These are phyloP conservation scores for Teleogryllus oceanicus DNA, from an alignment of 2,888 invertebrate species.

Conservation along the genomic window DNA sequence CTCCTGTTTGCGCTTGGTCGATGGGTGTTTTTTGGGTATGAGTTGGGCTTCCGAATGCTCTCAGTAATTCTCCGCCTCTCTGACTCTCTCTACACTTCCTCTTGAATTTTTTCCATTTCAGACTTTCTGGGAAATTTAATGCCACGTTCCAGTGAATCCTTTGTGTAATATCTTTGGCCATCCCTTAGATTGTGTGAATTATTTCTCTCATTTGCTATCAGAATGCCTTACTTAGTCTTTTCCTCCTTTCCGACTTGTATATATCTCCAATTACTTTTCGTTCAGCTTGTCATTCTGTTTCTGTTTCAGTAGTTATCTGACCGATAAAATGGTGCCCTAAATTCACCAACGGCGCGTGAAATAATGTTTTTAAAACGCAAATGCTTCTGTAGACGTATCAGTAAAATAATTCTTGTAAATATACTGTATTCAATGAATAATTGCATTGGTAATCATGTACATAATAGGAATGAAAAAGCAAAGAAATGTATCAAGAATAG, in stretches of 20 bases:
- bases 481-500: background rate
- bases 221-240: background rate
- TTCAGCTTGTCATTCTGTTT: no score
- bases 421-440: background rate
- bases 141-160: background rate
- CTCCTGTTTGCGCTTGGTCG: background rate
- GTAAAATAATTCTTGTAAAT: background rate
- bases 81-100: background rate
- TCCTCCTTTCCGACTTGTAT: background rate
- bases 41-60: background rate
- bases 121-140: conserved; percentile 7
- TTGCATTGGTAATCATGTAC: conserved; percentile 4
- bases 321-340: no score
- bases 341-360: no score
- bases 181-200: background rate
- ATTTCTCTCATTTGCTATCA: background rate
- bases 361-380: no score
- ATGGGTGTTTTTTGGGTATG: background rate
- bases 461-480: background rate
- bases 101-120: conserved; percentile 2
- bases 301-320: no score
- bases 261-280: no score
- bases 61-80: background rate
- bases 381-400: background rate
- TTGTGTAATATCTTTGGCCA: conserved; percentile 18